A percentile compares a stretch with the other conserved stretches of the same genome.
These are phyloP conservation scores for Thereuonema tuberculata DNA, from an alignment of 1,140 invertebrate species.

Conservation along the genomic window DNA sequence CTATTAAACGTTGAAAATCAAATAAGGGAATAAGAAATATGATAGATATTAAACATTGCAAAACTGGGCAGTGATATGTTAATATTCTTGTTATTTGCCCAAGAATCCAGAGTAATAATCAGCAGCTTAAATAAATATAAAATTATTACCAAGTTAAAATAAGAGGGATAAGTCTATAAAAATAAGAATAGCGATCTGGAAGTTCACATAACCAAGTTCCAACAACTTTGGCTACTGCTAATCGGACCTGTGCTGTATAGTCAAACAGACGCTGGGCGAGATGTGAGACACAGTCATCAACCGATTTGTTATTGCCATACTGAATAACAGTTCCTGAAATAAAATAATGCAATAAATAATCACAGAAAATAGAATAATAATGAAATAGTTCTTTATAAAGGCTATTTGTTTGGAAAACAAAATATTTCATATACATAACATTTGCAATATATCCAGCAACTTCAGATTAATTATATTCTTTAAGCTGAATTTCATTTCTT, in stretches of 20 bases:
- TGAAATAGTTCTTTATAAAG: background rate
- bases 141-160: conserved; percentile 53
- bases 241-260: conserved; percentile 47
- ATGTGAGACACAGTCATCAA: conserved; percentile 45
- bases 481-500: too few species aligned
- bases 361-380: background rate
- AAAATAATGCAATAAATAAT: conserved; percentile 8
- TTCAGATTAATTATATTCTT: too few species aligned
- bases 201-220: conserved; percentile 51
- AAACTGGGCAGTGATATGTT: too few species aligned
- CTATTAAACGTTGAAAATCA: too few species aligned
- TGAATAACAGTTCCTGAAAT: conserved; percentile 40
- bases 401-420: background rate
- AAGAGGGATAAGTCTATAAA: conserved; percentile 54
- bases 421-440: background rate
- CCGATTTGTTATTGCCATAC: conserved; percentile 43
- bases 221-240: conserved; percentile 47
- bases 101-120: too few species aligned
- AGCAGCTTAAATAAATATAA: too few species aligned
- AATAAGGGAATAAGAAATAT: too few species aligned
- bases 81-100: too few species aligned
- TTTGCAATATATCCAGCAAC: too few species aligned
- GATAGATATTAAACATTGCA: too few species aligned
- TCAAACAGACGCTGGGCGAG: conserved; percentile 63
- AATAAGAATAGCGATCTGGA: conserved; percentile 61